Percentiles rank a stretch among this genome's conserved stretches.
These are phyloP conservation scores for Hemiprocne comata DNA, from an alignment of 2,113 vertebrate genomes.

Conservation along the genomic window DNA sequence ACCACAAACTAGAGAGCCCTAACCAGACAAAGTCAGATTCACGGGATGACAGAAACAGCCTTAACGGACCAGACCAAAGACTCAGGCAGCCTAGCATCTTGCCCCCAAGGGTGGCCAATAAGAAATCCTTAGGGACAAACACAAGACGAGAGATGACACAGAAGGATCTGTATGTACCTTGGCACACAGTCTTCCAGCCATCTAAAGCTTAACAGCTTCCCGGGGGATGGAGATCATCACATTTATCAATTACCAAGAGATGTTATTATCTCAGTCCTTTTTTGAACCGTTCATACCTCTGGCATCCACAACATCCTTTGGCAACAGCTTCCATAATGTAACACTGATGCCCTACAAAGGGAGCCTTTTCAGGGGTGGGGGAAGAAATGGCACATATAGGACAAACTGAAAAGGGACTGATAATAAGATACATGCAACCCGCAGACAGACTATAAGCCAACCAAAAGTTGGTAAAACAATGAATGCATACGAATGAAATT, in stretches of 20 bases:
- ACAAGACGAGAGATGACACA: neutral
- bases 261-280: neutral
- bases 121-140: neutral
- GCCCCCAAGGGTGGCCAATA: neutral
- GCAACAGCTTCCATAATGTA: neutral
- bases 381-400: neutral
- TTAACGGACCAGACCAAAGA: neutral
- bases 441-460: neutral
- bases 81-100: neutral
- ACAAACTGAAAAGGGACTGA: neutral
- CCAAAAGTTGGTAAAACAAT: constrained; percentile 20
- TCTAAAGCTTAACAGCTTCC: neutral
- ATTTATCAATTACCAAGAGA: neutral
- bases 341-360: neutral
- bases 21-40: neutral
- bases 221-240: neutral
- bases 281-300: neutral
- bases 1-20: neutral
- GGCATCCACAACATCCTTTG: neutral
- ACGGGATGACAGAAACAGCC: neutral
- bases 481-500: neutral
- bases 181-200: neutral
- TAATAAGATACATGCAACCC: neutral
- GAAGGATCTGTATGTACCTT: neutral
- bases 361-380: rapidly evolving